Base-by-base conservation (phyloP, 1,140 invertebrate species). In the Drosophila kepulauana region DNA sequence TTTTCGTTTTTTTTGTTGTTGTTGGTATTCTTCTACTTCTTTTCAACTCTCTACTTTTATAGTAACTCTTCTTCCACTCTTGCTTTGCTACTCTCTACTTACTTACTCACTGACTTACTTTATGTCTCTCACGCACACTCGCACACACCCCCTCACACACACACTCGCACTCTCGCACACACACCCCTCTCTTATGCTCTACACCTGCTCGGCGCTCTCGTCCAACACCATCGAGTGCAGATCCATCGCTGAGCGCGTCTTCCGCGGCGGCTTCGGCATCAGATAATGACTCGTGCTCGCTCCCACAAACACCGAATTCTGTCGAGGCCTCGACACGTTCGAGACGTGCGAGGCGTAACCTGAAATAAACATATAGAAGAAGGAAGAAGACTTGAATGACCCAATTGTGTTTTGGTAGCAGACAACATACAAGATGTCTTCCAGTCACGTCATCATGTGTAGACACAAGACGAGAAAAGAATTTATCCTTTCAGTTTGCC, bases 271-370 rank as follows among this genome's bases (percentile, higher is more conserved):
- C 94, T 80, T 94, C 93, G 11, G 95, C 94, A 69, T 95, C 82
- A 49, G 93, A 51, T 89, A 89, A 92, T 94, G 95, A 94, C 72
- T 94, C 93, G 71, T 93, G 93, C 68, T 96, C 94, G 72, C 95
- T 94, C 96, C 96, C 1, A 97, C 96, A 92, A 98, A 97, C 4
- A 97, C 97, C 1, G 97, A 97, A 92, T 97, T 97, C 92, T 97
- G 95, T 1, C 96, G 92, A 0, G 94, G 95, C 16, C 94, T 72
- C 8, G 75, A 73, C 25, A 66, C 85, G 38, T 77, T 64, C 88
- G 84, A 87, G 11, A 79, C 72, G 48, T 90, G 82, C 11, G 89
- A 78, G 41, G 78, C 78, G 43, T 91, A 91, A 10, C 91, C 91
- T 92, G 75, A 33, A 81, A 79, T 25, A 25, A 1, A 52, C 61